A percentile compares a stretch with the other conserved stretches of the same genome.
Conservation (phyloP, 2,797 vertebrate species). For the Odontamblyopus rebecca region DNA sequence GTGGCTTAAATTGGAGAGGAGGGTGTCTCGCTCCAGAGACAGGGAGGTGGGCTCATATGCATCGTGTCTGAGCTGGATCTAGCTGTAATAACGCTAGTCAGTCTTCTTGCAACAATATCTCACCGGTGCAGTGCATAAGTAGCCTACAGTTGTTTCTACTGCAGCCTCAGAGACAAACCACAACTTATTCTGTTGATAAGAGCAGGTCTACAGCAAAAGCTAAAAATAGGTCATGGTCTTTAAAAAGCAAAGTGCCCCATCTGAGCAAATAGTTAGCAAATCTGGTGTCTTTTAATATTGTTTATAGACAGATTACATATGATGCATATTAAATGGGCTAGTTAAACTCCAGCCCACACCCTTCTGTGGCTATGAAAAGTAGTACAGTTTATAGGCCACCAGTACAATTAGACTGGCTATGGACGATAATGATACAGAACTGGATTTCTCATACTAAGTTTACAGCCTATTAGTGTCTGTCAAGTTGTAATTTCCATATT, state of each 20-base stretch:
- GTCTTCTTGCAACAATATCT: constrained; percentile 58
- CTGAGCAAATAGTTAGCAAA: background rate
- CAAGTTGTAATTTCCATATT: background rate
- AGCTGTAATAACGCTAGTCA: constrained; percentile 26
- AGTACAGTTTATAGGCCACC: background rate
- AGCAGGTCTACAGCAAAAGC: constrained; percentile 7
- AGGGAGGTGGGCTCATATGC: constrained; percentile 37
- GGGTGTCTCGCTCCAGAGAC: constrained; percentile 21
- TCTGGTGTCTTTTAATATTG: background rate
- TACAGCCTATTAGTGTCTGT: background rate
- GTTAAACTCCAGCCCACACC: constrained; percentile 27
- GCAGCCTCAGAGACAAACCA: constrained; percentile 43
- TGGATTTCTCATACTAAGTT: background rate
- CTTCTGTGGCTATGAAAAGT: constrained; percentile 3
- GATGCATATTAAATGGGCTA: constrained; percentile 17
- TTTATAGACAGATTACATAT: constrained; percentile 3
- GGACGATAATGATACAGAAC: background rate
- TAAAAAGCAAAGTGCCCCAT: background rate
- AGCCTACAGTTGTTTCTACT: constrained; percentile 44
- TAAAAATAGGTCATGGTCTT: constrained; percentile 31
- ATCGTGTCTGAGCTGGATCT: constrained; percentile 43
- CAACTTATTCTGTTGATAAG: constrained; percentile 46
- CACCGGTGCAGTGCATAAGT: constrained; percentile 48
- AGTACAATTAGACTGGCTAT: background rate
- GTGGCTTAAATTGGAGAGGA: constrained; percentile 17